Percentiles rank a stretch among this genome's conserved stretches.
Evolutionary conservation across 1,140 invertebrate genomes (phyloP).

Genomic region (Branchinecta lynchi): DNA sequence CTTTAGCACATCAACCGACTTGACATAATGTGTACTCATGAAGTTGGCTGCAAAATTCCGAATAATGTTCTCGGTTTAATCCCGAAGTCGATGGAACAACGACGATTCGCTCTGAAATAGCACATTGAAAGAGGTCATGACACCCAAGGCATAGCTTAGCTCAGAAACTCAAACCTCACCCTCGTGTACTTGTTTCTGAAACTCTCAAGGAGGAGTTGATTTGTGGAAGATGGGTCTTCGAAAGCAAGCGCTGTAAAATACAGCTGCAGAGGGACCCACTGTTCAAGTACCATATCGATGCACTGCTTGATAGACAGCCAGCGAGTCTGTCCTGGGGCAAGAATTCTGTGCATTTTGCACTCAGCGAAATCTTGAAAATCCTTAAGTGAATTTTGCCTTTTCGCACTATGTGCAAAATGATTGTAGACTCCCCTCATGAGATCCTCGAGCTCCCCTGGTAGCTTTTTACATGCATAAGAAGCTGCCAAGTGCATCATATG

Average conservation of each 20-base stretch:
- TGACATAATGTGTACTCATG: slow-evolving; percentile 1
- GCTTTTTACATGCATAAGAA: neutral
- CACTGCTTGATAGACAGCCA: slow-evolving; percentile 4
- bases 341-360: slow-evolving; percentile 6
- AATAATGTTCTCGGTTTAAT: too few relatives aligned
- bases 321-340: neutral
- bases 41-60: neutral
- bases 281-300: neutral
- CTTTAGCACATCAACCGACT: neutral
- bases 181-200: neutral
- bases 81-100: neutral
- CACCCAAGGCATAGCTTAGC: neutral
- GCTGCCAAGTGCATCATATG: neutral
- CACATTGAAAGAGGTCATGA: neutral
- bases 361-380: neutral
- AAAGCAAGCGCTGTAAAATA: neutral
- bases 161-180: neutral
- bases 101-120: neutral
- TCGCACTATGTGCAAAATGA: slow-evolving; percentile 4
- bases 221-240: neutral
- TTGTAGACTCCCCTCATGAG: too few relatives aligned
- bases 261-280: neutral
- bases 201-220: slow-evolving; percentile 1
- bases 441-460: neutral
- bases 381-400: neutral